Evolutionary conservation across 2,797 vertebrate genomes (phyloP).

Genomic region (Ataeniobius toweri): DNA sequence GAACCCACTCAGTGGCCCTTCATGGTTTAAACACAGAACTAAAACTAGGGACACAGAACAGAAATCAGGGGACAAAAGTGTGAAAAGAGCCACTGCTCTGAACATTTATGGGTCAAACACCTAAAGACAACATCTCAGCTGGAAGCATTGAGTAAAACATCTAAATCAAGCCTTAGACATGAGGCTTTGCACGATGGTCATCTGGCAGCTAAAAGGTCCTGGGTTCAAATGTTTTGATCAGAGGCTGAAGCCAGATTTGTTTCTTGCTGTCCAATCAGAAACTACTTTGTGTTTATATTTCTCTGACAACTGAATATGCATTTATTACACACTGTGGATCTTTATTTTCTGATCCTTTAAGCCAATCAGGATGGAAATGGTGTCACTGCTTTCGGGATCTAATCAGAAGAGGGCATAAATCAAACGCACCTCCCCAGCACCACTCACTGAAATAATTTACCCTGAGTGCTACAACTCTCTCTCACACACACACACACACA

Average conservation of each 20-base stretch:
- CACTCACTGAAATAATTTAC: conserved; percentile 50
- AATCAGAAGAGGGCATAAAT: conserved; percentile 40
- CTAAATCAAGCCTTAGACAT: too few species aligned
- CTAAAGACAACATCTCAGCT: too few species aligned
- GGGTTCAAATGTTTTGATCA: background rate
- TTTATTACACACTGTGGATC: background rate
- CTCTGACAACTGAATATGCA: background rate
- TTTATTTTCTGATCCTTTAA: background rate
- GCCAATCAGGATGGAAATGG: conserved; percentile 26
- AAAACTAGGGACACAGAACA: too few species aligned
- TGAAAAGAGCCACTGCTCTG: too few species aligned
- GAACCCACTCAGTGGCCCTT: too few species aligned
- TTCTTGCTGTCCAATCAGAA: background rate
- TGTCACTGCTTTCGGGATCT: conserved; percentile 25
- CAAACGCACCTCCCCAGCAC: conserved; percentile 44
- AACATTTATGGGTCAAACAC: too few species aligned
- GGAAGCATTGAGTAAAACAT: too few species aligned
- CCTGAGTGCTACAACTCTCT: conserved; percentile 28
- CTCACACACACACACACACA: background rate
- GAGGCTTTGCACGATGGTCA: too few species aligned
- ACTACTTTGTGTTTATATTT: background rate
- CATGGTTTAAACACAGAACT: too few species aligned
- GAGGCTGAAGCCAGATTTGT: background rate
- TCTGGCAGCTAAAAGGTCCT: background rate
- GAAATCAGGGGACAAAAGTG: too few species aligned